Evolutionary conservation across 1,140 invertebrate species (phyloP).

Genomic region (Papilio xuthus): DNA sequence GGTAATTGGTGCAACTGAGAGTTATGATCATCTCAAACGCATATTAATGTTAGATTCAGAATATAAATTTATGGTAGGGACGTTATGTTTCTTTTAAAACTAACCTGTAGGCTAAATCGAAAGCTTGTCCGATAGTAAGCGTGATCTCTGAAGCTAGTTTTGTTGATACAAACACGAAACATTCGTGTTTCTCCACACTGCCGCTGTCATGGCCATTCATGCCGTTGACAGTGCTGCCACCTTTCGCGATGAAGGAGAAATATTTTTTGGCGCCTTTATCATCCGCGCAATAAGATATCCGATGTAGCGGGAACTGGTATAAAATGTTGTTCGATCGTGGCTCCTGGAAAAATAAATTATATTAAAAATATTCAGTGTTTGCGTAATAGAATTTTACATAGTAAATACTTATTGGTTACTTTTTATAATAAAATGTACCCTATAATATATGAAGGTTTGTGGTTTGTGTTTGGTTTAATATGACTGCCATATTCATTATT

Average conservation of each 20-base stretch:
- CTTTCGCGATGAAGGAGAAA: constrained; percentile 97
- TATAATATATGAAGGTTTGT: no score
- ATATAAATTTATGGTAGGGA: not conserved
- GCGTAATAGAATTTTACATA: no score
- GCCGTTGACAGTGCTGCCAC: constrained; percentile 80
- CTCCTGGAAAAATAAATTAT: constrained; percentile 76
- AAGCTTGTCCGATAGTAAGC: constrained; percentile 97
- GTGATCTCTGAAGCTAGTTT: constrained; percentile 98
- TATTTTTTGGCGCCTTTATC: constrained; percentile 98
- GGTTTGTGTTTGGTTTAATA: no score
- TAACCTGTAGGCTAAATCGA: constrained; percentile 96
- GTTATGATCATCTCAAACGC: no score
- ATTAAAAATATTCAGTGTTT: not conserved
- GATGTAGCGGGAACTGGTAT: constrained; percentile 97
- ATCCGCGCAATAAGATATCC: constrained; percentile 98
- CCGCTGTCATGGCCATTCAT: constrained; percentile 59
- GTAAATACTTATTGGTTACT: no score
- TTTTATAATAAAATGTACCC: no score
- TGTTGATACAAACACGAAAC: constrained; percentile 98
- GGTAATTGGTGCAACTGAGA: not conserved
- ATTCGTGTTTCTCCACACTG: constrained; percentile 90
- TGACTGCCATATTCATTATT: no score
- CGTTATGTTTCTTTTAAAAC: not conserved
- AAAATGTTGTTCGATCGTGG: constrained; percentile 88
- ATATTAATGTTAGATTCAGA: no score